Conservation (phyloP, 2,113 vertebrate genomes). For the Labrus mixtus region DNA sequence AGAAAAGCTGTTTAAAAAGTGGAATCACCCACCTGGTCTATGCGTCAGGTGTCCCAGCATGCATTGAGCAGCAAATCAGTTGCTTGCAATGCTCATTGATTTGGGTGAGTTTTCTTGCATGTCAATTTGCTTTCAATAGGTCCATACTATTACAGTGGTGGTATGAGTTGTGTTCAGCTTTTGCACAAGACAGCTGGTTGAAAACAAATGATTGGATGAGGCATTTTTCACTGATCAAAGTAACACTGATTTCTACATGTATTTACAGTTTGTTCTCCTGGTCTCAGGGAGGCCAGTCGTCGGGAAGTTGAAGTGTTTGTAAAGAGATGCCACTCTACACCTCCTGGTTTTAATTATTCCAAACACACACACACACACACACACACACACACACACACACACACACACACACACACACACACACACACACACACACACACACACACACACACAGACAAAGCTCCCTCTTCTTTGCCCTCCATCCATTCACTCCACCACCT, state of each 20-base stretch:
- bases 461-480: constrained; percentile 35
- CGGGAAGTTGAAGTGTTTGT: not conserved
- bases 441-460: constrained; percentile 21
- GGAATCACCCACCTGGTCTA: no score
- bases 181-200: no score
- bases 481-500: constrained; percentile 43
- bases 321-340: constrained; percentile 19
- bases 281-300: not conserved
- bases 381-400: constrained; percentile 27
- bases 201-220: no score
- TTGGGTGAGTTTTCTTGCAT: no score
- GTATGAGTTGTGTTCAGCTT: no score
- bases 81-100: no score
- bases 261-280: not conserved
- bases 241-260: not conserved
- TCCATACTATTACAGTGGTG: no score
- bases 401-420: constrained; percentile 26
- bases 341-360: constrained; percentile 11
- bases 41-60: no score
- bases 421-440: constrained; percentile 26
- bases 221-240: not conserved
- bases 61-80: no score
- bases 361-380: constrained; percentile 14
- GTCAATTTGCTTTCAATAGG: no score
- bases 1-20: no score